phyloP scores from a whole-genome alignment of 2,797 vertebrate genomes.

The Cuculus canorus region DNA sequence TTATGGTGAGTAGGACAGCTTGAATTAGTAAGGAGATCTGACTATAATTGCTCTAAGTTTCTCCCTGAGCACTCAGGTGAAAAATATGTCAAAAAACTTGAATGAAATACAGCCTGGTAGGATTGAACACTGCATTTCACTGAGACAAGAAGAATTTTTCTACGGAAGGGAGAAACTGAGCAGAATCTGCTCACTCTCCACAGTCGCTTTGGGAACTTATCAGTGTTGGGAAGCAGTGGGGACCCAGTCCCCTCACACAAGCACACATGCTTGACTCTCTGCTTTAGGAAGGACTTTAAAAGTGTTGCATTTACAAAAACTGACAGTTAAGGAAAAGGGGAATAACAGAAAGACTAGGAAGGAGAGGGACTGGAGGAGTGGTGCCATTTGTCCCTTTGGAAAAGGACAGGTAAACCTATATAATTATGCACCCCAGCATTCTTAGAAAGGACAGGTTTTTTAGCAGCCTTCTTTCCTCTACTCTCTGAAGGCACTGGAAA shows the following conservation, averaged over 20 bases:
- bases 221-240: background rate
- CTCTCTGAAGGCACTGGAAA: constrained; percentile 26
- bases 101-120: background rate
- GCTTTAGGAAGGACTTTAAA: background rate
- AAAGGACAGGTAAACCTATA: constrained; percentile 53
- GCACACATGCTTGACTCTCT: background rate
- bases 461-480: background rate
- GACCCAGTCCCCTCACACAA: background rate
- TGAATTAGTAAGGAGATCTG: background rate
- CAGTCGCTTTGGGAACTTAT: background rate
- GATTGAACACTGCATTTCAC: background rate
- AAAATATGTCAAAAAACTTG: background rate
- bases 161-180: background rate
- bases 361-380: background rate
- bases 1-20: background rate
- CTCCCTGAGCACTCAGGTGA: background rate
- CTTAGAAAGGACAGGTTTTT: constrained; percentile 39
- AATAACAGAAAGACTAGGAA: background rate
- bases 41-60: background rate
- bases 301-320: background rate
- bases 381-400: constrained; percentile 33
- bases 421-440: constrained; percentile 47
- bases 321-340: background rate
- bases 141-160: background rate
- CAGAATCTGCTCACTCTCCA: background rate